phyloP scores from a whole-genome alignment of 2,113 vertebrate species.

The Gymnobelideus leadbeateri region DNA sequence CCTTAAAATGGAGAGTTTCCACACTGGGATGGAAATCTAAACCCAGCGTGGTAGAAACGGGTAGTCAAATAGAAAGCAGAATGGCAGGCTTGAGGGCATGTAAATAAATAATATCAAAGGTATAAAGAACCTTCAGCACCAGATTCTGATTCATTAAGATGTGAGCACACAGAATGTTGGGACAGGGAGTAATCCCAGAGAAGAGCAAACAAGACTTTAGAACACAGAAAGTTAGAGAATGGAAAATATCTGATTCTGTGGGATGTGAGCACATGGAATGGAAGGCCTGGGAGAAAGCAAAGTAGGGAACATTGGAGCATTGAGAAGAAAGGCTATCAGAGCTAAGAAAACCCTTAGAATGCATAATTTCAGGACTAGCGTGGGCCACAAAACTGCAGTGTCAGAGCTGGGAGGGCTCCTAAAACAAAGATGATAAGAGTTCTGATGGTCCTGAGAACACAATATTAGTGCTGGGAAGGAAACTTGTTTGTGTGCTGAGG shows the following conservation, averaged over 20 bases:
- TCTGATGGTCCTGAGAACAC: background rate
- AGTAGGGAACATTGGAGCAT: background rate
- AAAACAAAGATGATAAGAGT: background rate
- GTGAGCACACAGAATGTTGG: background rate
- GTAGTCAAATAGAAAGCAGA: background rate
- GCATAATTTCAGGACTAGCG: background rate
- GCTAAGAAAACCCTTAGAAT: background rate
- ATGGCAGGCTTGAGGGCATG: background rate
- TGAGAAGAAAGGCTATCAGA: background rate
- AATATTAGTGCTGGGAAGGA: background rate
- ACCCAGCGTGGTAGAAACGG: background rate
- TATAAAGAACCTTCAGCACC: background rate
- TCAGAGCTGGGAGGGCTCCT: background rate
- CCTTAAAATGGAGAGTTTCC: background rate
- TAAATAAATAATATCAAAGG: background rate
- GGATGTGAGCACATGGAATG: background rate
- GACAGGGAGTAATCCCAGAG: background rate
- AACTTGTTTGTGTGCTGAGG: background rate
- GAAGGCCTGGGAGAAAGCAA: background rate
- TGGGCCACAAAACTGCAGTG: background rate
- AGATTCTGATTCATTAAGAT: background rate
- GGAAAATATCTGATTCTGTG: background rate
- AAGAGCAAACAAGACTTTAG: background rate
- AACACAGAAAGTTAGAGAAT: background rate
- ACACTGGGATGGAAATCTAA: background rate